Evolutionary conservation across 2,797 vertebrate genomes (phyloP), one percentile per base, ranked within the genome.

Genomic region (Gymnothorax javanicus): DNA sequence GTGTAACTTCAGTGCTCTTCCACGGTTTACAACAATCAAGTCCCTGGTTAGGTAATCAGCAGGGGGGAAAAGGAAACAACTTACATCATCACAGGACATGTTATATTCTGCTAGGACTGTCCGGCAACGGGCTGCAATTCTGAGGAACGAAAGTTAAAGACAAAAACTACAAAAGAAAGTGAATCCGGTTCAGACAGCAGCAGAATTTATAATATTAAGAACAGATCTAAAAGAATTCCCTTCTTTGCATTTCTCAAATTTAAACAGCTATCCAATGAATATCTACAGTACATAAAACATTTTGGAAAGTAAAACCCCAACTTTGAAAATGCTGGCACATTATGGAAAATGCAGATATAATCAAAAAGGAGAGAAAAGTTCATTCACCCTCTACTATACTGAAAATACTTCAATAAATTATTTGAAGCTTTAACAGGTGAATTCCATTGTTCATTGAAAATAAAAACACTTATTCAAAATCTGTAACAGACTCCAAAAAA

Each of bases 51-150:
- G 8, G 2, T 33, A 81, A n/a, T 5, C 50, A 7, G n/a, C 1
- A 52, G 33, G 33, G 33, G 33, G 56, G 52, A 4, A 56, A 62
- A 43, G 5, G 52, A 52, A 43, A 86, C 25, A 88, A 98, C 98
- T 97, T 94, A 99, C 98, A 88, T 99, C 99, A 91, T 99, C 99
- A 94, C 99, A 99, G 91, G 99, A 99, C 99, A 99, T 99, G 92
- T 99, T 99, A 95, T 99, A 99, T 93, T 99, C 99, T 92, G 98
- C 97, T 94, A 99, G 94, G 93, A 99, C 97, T 5, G 97, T 99
- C 92, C 98, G 97, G 95, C 99, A 99, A 87, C 99, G 97, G 83
- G 98, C 99, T 89, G 99, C 98, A 90, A 99, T 99, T 92, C 96
- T 97, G 91, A 82, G 88, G 33, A 25, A 56, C 52, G 89, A 83